These are phyloP conservation scores for Papilio dardanus DNA, from an alignment of 1,140 invertebrate genomes.

Conservation along the genomic window DNA sequence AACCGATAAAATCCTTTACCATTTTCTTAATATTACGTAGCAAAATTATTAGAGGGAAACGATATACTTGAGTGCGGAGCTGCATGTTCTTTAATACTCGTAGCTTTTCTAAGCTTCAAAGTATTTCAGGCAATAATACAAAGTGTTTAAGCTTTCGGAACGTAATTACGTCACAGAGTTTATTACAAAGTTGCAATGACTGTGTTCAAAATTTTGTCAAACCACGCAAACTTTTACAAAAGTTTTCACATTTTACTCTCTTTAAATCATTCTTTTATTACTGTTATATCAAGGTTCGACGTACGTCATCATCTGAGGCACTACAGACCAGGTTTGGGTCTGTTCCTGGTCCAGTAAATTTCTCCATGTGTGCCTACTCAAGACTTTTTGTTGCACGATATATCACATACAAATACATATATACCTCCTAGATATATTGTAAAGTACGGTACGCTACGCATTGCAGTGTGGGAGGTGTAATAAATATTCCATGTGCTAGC, in stretches of 20 bases:
- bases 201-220: not conserved
- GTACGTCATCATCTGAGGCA: no score
- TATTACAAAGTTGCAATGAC: not conserved
- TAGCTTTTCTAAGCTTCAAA: not conserved
- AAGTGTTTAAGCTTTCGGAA: not conserved
- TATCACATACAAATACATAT: no score
- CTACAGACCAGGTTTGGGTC: no score
- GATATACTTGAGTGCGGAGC: conserved; percentile 11
- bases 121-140: not conserved
- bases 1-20: not conserved
- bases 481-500: no score
- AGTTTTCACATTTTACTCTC: not conserved
- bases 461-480: no score
- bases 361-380: no score
- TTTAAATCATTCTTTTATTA: no score
- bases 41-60: conserved; percentile 1
- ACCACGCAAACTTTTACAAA: not conserved
- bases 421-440: no score
- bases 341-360: no score
- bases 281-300: no score
- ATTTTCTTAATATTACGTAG: conserved; percentile 2
- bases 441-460: no score
- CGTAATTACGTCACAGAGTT: not conserved
- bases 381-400: no score
- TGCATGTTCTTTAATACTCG: not conserved